These are phyloP conservation scores for Stegodyphus dumicola DNA, from an alignment of 1,140 invertebrate species.

Conservation along the genomic window DNA sequence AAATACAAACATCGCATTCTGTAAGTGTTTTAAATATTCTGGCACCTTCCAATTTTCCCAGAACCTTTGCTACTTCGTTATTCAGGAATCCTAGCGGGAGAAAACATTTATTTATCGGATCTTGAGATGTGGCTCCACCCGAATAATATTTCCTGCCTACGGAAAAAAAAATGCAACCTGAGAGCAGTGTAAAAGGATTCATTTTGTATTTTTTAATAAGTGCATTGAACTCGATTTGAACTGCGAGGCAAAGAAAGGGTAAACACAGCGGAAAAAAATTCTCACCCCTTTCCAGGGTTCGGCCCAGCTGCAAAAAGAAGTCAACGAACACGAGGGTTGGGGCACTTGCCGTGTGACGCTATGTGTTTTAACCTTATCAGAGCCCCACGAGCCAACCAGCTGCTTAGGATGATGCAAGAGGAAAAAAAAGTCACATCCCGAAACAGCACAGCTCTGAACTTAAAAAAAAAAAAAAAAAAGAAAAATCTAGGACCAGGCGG, in stretches of 20 bases:
- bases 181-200: background rate
- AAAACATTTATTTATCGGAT: no score
- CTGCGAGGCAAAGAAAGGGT: constrained; percentile 50
- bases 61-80: no score
- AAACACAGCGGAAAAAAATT: constrained; percentile 42
- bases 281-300: constrained; percentile 34
- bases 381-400: constrained; percentile 25
- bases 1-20: no score
- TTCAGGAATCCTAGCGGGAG: no score
- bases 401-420: constrained; percentile 5
- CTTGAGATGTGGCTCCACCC: background rate
- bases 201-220: background rate
- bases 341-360: constrained; percentile 55
- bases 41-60: no score
- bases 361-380: constrained; percentile 36
- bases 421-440: constrained; percentile 37
- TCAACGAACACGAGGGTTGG: constrained; percentile 48
- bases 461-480: constrained; percentile 42
- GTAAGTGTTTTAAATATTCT: no score
- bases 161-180: background rate
- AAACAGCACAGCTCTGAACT: constrained; percentile 9
- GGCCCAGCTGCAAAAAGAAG: constrained; percentile 40
- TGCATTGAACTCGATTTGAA: constrained; percentile 25
- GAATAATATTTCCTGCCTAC: background rate
- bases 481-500: constrained; percentile 32